Percentiles rank a stretch among this genome's conserved stretches.
Evolutionary conservation across 37 sponge, comb jelly and placozoan genomes (phyloP).

Genomic region (Trichoplax adhaerens): DNA sequence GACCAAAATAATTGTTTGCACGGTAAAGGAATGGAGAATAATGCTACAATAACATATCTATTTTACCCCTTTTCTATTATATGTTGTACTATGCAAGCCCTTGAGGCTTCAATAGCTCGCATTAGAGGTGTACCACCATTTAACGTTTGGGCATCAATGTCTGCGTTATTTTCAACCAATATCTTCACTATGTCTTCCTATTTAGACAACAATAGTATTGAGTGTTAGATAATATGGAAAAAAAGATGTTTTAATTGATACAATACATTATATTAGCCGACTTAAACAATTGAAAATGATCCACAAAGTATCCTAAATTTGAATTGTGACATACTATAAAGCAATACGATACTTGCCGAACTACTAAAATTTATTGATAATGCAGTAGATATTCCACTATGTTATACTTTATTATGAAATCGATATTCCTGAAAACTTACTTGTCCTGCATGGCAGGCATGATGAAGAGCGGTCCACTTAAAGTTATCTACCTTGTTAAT

Average conservation of each 20-base stretch:
- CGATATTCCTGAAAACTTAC: conserved; percentile 1
- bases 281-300: too few relatives aligned
- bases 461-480: conserved; percentile 82
- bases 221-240: neutral
- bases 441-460: conserved; percentile 78
- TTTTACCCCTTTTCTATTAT: conserved; percentile 70
- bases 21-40: too few relatives aligned
- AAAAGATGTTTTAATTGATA: too few relatives aligned
- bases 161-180: conserved; percentile 52
- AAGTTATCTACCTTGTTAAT: conserved; percentile 86
- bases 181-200: conserved; percentile 44
- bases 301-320: too few relatives aligned
- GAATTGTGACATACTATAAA: too few relatives aligned
- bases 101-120: conserved; percentile 86
- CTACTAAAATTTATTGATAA: too few relatives aligned
- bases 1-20: too few relatives aligned
- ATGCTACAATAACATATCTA: conserved; percentile 9
- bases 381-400: too few relatives aligned
- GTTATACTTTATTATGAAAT: too few relatives aligned
- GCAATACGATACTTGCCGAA: too few relatives aligned
- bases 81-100: conserved; percentile 47
- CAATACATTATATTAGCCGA: too few relatives aligned
- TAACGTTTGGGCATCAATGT: conserved; percentile 66
- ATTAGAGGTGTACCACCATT: conserved; percentile 96
- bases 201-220: neutral